phyloP scores from a whole-genome alignment of 1,140 invertebrate genomes.

The Trypoxylus dichotomus region DNA sequence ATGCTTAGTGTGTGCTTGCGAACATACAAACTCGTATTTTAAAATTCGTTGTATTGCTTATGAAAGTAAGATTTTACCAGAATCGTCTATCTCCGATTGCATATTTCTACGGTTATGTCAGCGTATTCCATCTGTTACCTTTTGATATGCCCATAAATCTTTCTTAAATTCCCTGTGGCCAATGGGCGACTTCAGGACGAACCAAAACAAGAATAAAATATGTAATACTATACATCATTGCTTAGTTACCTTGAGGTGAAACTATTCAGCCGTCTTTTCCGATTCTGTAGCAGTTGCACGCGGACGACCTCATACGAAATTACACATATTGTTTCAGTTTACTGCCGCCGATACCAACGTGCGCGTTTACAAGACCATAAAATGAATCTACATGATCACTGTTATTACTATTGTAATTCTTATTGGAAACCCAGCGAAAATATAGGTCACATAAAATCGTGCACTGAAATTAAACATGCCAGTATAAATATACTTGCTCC shows the following conservation, averaged over 20 bases:
- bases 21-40: too few relatives aligned
- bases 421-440: neutral
- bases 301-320: constrained; percentile 20
- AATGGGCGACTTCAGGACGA: neutral
- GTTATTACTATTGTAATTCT: constrained; percentile 12
- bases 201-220: constrained; percentile 7
- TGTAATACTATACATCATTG: constrained; percentile 21
- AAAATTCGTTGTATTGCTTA: too few relatives aligned
- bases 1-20: too few relatives aligned
- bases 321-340: neutral
- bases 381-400: neutral
- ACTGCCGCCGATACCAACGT: neutral
- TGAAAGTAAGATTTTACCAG: too few relatives aligned
- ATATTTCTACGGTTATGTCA: neutral
- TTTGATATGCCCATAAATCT: neutral
- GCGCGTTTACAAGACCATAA: neutral
- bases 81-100: too few relatives aligned
- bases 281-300: neutral
- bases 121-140: neutral
- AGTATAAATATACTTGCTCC: neutral
- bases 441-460: constrained; percentile 9
- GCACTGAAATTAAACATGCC: neutral
- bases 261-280: neutral
- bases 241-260: constrained; percentile 14
- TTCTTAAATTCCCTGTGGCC: neutral